phyloP scores from a whole-genome alignment of 2,113 vertebrate genomes.

The Noturus placidus region DNA sequence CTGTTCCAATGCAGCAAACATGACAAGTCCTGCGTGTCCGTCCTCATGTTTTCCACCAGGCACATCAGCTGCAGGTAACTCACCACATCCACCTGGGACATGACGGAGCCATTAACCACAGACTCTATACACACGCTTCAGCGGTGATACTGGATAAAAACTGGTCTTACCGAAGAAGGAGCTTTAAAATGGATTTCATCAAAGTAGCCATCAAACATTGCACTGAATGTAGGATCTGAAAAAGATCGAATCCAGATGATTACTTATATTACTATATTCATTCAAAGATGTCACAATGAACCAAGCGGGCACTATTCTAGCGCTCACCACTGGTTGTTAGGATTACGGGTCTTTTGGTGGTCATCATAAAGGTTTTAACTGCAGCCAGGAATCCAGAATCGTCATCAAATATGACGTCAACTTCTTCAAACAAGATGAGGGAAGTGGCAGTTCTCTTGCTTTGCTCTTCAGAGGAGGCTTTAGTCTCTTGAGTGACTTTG shows the following conservation, averaged over 20 bases:
- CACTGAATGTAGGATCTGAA: constrained; percentile 87
- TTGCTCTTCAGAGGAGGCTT: constrained; percentile 71
- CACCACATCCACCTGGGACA: constrained; percentile 75
- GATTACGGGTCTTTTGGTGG: constrained; percentile 93
- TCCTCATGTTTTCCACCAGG: constrained; percentile 85
- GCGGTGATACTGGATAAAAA: background rate
- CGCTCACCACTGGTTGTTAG: constrained; percentile 92
- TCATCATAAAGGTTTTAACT: constrained; percentile 95
- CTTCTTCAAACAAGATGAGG: constrained; percentile 98
- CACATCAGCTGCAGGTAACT: constrained; percentile 90
- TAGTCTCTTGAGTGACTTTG: constrained; percentile 59
- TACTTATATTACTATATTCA: background rate
- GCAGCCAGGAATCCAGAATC: constrained; percentile 91
- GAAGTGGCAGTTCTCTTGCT: constrained; percentile 87
- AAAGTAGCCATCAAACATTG: constrained; percentile 88
- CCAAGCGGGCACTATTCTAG: background rate
- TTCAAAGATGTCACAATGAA: background rate
- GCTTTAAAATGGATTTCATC: constrained; percentile 87
- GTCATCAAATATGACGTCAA: constrained; percentile 96
- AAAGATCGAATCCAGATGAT: constrained; percentile 14
- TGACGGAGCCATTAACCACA: background rate
- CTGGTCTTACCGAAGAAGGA: constrained; percentile 82
- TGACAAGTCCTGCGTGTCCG: constrained; percentile 75
- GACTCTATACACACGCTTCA: background rate
- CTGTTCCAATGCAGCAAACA: constrained; percentile 79